Percentiles rank a stretch among this genome's conserved stretches.
Evolutionary conservation across 2,113 vertebrate genomes (phyloP).

Genomic region (Collichthys lucidus): DNA sequence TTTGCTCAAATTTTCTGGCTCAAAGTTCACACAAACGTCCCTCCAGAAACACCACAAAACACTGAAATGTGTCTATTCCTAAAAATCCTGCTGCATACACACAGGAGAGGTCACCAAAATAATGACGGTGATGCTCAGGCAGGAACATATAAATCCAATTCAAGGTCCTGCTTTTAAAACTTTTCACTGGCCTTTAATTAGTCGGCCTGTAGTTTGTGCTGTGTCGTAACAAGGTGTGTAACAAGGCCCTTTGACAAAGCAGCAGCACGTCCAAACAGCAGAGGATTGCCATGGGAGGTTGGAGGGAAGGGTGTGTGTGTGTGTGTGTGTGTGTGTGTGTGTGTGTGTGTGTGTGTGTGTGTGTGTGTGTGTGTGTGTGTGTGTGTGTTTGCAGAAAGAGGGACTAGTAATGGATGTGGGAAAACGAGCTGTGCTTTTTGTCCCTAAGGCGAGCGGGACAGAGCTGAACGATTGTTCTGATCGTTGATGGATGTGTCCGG

Average conservation of each 20-base stretch:
- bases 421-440: conserved; percentile 71
- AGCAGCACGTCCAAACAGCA: conserved; percentile 16
- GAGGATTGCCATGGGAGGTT: not conserved
- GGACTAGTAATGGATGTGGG: conserved; percentile 13
- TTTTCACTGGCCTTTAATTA: conserved; percentile 5
- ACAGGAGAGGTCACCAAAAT: not conserved
- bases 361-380: too few species aligned
- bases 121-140: not conserved
- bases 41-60: too few species aligned
- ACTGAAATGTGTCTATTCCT: not conserved
- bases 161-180: not conserved
- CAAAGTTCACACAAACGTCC: not conserved
- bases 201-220: conserved; percentile 19
- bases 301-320: conserved; percentile 32
- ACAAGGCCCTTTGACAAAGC: not conserved
- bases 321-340: conserved; percentile 18
- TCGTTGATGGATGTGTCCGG: conserved; percentile 17
- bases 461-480: conserved; percentile 32
- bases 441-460: conserved; percentile 59
- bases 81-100: too few species aligned
- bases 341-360: too few species aligned
- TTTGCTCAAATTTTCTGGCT: not conserved
- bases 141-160: not conserved
- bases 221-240: not conserved
- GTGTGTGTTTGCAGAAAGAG: conserved; percentile 26